Conservation (phyloP, 2,113 vertebrate species). For the Connochaetes taurinus region DNA sequence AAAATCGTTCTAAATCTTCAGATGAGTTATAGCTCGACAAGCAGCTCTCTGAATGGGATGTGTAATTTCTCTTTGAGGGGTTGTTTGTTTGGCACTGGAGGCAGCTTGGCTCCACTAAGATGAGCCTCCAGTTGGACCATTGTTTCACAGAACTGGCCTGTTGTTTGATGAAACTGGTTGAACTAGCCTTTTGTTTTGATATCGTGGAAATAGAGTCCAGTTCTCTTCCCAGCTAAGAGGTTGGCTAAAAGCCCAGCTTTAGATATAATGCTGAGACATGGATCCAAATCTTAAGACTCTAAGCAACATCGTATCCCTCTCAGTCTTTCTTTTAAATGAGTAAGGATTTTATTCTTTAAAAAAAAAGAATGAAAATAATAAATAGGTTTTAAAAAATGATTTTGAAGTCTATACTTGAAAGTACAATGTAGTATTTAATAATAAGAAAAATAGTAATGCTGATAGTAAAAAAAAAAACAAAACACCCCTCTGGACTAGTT, state of each 20-base stretch:
- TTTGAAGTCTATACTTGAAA: background rate
- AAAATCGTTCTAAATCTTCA: slow-evolving; percentile 51
- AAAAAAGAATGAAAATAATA: background rate
- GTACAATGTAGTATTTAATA: background rate
- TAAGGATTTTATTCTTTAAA: background rate
- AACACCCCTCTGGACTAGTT: background rate
- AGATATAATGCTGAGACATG: background rate
- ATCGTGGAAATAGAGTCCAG: background rate
- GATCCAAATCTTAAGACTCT: background rate
- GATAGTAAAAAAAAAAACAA: background rate
- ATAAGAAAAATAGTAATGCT: background rate
- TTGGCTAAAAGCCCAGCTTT: background rate
- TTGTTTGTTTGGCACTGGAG: slow-evolving; percentile 47
- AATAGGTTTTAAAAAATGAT: background rate
- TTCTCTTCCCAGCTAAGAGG: slow-evolving; percentile 24
- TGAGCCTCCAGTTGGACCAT: background rate
- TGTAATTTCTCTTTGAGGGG: background rate
- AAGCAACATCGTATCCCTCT: background rate
- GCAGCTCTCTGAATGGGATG: background rate
- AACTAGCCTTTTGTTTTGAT: slow-evolving; percentile 33
- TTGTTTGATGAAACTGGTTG: slow-evolving; percentile 41
- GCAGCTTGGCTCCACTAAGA: background rate
- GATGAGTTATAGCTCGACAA: background rate
- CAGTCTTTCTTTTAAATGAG: background rate
- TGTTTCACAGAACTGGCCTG: background rate